Base-by-base conservation (phyloP, 2,888 invertebrate species). In the Ligdia adustata region DNA sequence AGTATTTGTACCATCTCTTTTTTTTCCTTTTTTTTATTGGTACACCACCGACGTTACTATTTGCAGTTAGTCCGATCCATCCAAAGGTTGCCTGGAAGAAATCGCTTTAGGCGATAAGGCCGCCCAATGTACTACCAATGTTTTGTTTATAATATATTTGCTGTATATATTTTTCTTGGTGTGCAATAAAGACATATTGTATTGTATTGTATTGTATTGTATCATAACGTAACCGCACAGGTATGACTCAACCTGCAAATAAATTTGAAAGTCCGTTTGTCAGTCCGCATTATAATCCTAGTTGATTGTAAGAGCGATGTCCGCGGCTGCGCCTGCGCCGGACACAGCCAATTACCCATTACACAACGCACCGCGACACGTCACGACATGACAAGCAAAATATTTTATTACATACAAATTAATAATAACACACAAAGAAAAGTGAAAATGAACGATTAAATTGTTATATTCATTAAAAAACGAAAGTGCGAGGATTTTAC, bases 381-480 rank as follows among this genome's bases (percentile, higher is more conserved):
- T n/a, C n/a, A n/a, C 47, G 11, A 22, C 37, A 32, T 15, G 6
- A 6, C 18, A 6, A 5, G 18, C 4, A 18, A 18, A 6, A 5
- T 5, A 6, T 18, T 18, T 18, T 18, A 18, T 1, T 5, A 5
- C 4, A 18, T 18, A 5, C 6, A 18, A 18, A 5, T 18, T 18
- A 18, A 18, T 18, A 18, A 18, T 18, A 5, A 18, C 6, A n/a
- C n/a, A 40, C 37, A 41, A 37, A 37, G 27, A 16, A 33, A 33
- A 49, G 48, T 38, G 48, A 43, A 49, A 49, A 42, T 43, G 28
- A 33, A 38, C 41, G 24, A 48, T 42, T 48, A 48, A 20, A 24
- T n/a, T n/a, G n/a, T n/a, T n/a, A n/a, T n/a, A n/a, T 49, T 43
- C 14, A 49, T 49, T 43, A 43, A 43, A 48, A 42, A 43, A 32